A percentile compares a stretch with the other conserved stretches of the same genome.
These are phyloP conservation scores for Iguana delicatissima DNA, from an alignment of 2,797 vertebrate genomes.

Conservation along the genomic window DNA sequence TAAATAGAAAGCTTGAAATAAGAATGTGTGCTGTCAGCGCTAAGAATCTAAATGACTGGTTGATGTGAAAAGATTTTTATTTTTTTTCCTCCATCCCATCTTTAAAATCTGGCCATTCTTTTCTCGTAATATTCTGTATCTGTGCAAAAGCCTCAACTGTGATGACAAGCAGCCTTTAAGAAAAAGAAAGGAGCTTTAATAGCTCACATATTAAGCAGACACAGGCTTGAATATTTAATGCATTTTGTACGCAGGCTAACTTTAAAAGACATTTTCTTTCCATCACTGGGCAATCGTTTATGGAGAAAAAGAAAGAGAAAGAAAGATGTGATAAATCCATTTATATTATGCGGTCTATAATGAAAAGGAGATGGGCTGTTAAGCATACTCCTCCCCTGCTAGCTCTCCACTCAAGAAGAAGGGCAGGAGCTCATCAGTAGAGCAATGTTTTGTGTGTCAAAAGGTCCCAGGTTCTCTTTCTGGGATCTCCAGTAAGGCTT, in stretches of 20 bases:
- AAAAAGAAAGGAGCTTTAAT: slow-evolving; percentile 13
- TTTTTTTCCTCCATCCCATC: neutral
- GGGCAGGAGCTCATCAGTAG: neutral
- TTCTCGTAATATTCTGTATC: slow-evolving; percentile 43
- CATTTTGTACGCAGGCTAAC: slow-evolving; percentile 19
- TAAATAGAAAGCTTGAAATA: slow-evolving; percentile 21
- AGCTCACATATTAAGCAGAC: slow-evolving; percentile 30
- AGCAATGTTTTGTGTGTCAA: neutral
- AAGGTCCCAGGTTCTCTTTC: neutral
- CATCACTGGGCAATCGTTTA: neutral
- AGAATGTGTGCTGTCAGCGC: neutral
- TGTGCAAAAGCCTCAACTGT: neutral
- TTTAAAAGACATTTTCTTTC: slow-evolving; percentile 33
- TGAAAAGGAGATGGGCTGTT: neutral
- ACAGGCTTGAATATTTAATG: neutral
- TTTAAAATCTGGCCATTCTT: slow-evolving; percentile 21
- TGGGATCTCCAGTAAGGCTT: neutral
- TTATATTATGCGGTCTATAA: neutral
- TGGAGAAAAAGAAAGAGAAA: neutral
- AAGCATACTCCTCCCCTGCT: neutral
- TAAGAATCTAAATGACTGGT: neutral
- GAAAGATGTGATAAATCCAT: neutral
- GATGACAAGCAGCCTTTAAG: slow-evolving; percentile 10
- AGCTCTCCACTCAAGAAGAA: neutral
- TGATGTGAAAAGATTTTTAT: slow-evolving; percentile 6